A percentile compares a stretch with the other conserved stretches of the same genome.
Evolutionary conservation across 2,797 vertebrate genomes (phyloP).

Genomic region (Ceryle rudis): DNA sequence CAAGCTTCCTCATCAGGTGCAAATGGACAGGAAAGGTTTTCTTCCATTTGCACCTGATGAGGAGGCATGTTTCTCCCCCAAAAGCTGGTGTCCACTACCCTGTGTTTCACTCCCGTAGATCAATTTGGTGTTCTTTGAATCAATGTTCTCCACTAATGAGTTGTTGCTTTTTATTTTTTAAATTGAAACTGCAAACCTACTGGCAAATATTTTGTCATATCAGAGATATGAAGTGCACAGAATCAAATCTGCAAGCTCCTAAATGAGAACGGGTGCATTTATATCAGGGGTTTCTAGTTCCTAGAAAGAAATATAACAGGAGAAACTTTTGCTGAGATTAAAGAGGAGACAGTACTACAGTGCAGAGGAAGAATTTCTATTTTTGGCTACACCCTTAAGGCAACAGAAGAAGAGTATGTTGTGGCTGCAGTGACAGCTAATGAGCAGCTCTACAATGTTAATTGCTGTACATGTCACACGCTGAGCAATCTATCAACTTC

Average conservation of each 20-base stretch:
- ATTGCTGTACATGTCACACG: slow-evolving; percentile 61
- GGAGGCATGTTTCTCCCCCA: slow-evolving; percentile 48
- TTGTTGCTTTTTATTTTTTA: slow-evolving; percentile 53
- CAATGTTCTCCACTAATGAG: slow-evolving; percentile 14
- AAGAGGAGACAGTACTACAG: slow-evolving; percentile 18
- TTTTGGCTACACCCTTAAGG: slow-evolving; percentile 67
- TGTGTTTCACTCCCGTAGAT: not conserved
- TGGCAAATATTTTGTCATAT: not conserved
- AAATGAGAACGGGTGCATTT: not conserved
- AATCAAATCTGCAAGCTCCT: not conserved
- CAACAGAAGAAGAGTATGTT: slow-evolving; percentile 50
- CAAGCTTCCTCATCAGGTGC: slow-evolving; percentile 67
- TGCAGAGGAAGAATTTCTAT: slow-evolving; percentile 38
- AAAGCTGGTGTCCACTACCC: not conserved
- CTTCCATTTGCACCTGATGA: slow-evolving; percentile 70
- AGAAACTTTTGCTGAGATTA: slow-evolving; percentile 37
- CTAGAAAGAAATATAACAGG: slow-evolving; percentile 14
- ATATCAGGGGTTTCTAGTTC: not conserved
- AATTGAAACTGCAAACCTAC: slow-evolving; percentile 8
- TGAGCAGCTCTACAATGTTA: slow-evolving; percentile 77
- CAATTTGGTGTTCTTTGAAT: slow-evolving; percentile 4
- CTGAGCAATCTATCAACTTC: slow-evolving; percentile 70
- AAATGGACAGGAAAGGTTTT: slow-evolving; percentile 67
- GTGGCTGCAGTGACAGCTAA: slow-evolving; percentile 66
- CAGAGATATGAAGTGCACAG: not conserved